Conservation (phyloP, 2,888 invertebrate species). For the Trissonchulus sp. region DNA sequence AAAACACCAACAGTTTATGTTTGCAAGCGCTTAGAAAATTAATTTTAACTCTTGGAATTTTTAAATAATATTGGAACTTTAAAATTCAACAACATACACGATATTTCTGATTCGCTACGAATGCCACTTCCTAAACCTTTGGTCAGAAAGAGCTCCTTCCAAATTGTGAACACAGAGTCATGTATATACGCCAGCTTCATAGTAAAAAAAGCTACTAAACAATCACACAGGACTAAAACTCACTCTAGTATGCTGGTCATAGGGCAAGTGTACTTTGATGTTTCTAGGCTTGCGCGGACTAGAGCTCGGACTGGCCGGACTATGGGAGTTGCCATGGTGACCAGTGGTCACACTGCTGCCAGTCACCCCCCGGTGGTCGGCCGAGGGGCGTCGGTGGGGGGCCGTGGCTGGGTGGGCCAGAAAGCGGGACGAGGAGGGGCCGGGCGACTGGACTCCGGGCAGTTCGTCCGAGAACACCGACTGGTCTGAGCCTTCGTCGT, state of each 20-base stretch:
- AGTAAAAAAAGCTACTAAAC: too few species aligned
- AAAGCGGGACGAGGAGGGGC: not conserved
- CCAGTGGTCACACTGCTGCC: not conserved
- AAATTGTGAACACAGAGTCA: too few species aligned
- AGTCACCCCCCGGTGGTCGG: not conserved
- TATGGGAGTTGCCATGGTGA: not conserved
- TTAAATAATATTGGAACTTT: too few species aligned
- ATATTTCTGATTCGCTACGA: too few species aligned
- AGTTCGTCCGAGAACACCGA: not conserved
- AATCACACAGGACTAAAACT: too few species aligned
- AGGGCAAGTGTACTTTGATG: conserved; percentile 48
- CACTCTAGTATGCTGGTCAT: conserved; percentile 46
- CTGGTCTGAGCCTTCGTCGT: not conserved
- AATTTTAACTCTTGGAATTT: too few species aligned
- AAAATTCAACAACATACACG: too few species aligned
- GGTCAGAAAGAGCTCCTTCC: too few species aligned
- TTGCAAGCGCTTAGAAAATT: too few species aligned
- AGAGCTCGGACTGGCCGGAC: not conserved
- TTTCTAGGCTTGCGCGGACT: conserved; percentile 29
- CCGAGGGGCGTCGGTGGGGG: not conserved
- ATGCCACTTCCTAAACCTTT: too few species aligned
- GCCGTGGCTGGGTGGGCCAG: not conserved
- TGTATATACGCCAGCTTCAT: too few species aligned
- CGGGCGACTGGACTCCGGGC: not conserved
- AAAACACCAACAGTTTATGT: too few species aligned